phyloP scores from a whole-genome alignment of 2,888 invertebrate species.

The Oscheius sp. region DNA sequence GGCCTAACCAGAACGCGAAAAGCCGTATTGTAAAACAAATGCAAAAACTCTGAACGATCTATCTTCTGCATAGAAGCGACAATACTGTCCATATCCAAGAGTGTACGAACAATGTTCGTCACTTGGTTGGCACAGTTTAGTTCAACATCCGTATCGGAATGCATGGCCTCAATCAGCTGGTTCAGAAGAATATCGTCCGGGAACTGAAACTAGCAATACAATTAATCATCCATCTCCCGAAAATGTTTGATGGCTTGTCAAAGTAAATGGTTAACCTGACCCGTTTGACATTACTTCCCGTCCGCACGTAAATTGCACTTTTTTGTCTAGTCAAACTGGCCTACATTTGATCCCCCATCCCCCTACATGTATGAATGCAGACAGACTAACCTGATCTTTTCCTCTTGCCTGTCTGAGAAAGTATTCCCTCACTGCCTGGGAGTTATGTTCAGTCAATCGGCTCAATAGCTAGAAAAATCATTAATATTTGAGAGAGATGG shows the following conservation, averaged over 20 bases:
- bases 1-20: conserved; percentile 95
- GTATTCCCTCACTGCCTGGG: conserved; percentile 94
- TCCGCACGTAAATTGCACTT: conserved; percentile 13
- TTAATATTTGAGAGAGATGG: not conserved
- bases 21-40: conserved; percentile 97
- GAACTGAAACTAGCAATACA: too few species aligned
- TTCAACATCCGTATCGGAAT: conserved; percentile 90
- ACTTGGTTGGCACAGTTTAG: conserved; percentile 92
- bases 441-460: conserved; percentile 96
- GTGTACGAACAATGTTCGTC: conserved; percentile 77
- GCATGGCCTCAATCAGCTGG: conserved; percentile 97
- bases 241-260: too few species aligned
- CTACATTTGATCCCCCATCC: not conserved
- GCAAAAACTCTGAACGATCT: conserved; percentile 96
- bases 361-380: not conserved
- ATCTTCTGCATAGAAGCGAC: conserved; percentile 77
- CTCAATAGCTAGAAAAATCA: conserved; percentile 79
- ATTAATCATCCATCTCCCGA: not conserved
- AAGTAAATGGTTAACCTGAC: too few species aligned
- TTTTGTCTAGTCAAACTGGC: not conserved
- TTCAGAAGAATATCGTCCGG: conserved; percentile 89
- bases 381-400: conserved; percentile 36
- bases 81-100: conserved; percentile 67
- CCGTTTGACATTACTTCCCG: conserved; percentile 27
- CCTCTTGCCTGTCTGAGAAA: conserved; percentile 88